phyloP scores from a whole-genome alignment of 2,797 vertebrate genomes.

The Rhynchotus rufescens region DNA sequence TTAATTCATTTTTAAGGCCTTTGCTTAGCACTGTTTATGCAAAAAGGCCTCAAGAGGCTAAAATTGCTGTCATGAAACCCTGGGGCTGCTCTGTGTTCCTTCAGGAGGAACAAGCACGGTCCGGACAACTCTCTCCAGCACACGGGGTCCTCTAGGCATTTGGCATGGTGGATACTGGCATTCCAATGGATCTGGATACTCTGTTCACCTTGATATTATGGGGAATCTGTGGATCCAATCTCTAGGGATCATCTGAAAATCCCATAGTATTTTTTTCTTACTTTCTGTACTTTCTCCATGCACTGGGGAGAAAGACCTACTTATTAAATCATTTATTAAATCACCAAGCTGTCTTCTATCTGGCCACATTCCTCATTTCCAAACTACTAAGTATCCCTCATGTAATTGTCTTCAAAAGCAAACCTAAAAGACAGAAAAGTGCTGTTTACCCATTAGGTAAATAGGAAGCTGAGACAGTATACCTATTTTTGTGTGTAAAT shows the following conservation, averaged over 20 bases:
- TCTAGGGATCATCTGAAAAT: neutral
- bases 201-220: neutral
- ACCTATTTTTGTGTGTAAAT: neutral
- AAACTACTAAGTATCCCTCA: neutral
- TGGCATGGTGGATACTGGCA: rapidly evolving
- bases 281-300: neutral
- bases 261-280: neutral
- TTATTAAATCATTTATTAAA: neutral
- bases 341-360: neutral
- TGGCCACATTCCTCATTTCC: neutral
- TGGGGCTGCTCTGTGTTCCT: neutral
- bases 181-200: neutral
- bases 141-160: neutral
- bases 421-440: rapidly evolving
- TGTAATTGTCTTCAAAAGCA: neutral
- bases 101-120: neutral
- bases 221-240: neutral
- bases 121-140: neutral
- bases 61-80: neutral
- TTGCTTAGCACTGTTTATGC: neutral
- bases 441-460: neutral
- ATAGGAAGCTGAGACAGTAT: neutral
- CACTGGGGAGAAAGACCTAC: neutral
- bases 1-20: neutral
- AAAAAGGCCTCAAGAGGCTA: neutral